These are phyloP conservation scores for Danaus chrysippus DNA, from an alignment of 2,888 invertebrate genomes.

Conservation along the genomic window DNA sequence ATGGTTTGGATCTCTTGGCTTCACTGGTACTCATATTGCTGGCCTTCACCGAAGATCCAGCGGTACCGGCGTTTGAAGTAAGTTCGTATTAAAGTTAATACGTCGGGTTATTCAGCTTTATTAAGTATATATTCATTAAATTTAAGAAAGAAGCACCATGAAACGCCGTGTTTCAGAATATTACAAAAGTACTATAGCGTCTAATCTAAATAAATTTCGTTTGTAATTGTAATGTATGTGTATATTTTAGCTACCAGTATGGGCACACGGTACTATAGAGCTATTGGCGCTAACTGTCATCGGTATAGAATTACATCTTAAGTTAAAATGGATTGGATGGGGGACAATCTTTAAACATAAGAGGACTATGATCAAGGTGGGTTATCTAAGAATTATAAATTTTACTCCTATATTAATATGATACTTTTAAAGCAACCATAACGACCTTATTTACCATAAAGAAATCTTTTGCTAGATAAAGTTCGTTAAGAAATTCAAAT, in stretches of 20 bases:
- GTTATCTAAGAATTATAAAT: not conserved
- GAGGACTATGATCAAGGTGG: conserved; percentile 90
- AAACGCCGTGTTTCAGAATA: too few species aligned
- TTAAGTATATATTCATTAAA: too few species aligned
- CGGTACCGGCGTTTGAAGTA: conserved; percentile 85
- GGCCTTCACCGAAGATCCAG: conserved; percentile 90
- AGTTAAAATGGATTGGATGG: conserved; percentile 92
- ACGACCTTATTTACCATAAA: too few species aligned
- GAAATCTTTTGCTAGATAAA: too few species aligned
- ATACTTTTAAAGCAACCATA: too few species aligned
- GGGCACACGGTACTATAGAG: conserved; percentile 90
- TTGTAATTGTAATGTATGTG: not conserved
- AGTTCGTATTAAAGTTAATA: conserved; percentile 2
- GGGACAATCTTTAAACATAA: conserved; percentile 90
- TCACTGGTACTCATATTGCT: conserved; percentile 86
- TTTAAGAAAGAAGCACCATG: too few species aligned
- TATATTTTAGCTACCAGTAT: conserved; percentile 82
- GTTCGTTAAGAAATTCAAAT: too few species aligned
- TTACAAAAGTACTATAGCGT: too few species aligned
- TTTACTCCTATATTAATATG: not conserved
- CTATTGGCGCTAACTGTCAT: conserved; percentile 86
- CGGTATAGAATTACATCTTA: conserved; percentile 87
- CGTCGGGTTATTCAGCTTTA: not conserved
- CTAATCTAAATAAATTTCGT: too few species aligned
- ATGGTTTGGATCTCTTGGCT: conserved; percentile 87